phyloP scores from a whole-genome alignment of 2,797 vertebrate species.

The Huso huso region DNA sequence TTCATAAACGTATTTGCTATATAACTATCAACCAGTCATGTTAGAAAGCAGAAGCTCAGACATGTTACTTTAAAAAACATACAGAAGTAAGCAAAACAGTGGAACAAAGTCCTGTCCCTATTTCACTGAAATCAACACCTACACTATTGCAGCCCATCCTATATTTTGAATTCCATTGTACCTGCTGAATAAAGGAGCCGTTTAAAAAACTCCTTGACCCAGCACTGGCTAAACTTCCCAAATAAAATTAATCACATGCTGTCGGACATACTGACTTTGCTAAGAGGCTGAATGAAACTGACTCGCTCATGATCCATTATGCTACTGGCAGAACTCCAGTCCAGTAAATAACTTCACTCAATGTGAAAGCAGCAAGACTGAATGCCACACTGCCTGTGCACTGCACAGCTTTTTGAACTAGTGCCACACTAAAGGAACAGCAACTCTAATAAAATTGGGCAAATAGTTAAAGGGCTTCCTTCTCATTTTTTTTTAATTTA shows the following conservation, averaged over 20 bases:
- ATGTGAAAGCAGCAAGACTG: conserved; percentile 21
- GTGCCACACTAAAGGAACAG: conserved; percentile 13
- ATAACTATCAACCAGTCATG: no score
- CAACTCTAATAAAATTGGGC: background rate
- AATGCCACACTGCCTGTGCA: conserved; percentile 15
- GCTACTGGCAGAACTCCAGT: conserved; percentile 34
- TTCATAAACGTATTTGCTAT: no score
- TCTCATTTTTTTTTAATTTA: background rate
- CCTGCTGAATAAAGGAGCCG: background rate
- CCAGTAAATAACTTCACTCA: conserved; percentile 28
- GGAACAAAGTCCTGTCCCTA: no score
- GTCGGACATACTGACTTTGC: conserved; percentile 31
- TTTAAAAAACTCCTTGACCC: conserved; percentile 18
- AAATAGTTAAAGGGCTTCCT: background rate
- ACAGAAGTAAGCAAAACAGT: no score
- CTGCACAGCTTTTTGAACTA: conserved; percentile 7
- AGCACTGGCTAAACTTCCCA: conserved; percentile 19
- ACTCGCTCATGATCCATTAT: conserved; percentile 41
- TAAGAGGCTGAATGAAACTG: conserved; percentile 40
- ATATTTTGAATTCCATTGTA: background rate
- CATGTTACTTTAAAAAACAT: no score
- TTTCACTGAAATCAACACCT: no score
- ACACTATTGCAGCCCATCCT: no score
- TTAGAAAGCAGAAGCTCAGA: no score
- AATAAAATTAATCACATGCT: conserved; percentile 25